Evolutionary conservation across 2,797 vertebrate genomes (phyloP).

Genomic region (Chaetophractus vellerosus): DNA sequence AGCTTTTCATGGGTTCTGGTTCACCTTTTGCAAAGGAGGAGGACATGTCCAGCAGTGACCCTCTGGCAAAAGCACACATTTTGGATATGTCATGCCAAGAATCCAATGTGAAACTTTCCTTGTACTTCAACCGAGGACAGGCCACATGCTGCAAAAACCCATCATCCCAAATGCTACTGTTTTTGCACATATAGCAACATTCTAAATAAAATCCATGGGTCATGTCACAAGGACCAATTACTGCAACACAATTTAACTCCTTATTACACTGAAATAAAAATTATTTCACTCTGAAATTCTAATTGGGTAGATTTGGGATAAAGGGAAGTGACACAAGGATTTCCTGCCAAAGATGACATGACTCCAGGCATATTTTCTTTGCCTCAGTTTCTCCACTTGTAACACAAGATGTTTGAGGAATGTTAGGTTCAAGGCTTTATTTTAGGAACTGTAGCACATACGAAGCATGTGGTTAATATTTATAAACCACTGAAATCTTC

Average conservation of each 20-base stretch:
- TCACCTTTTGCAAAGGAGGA: conserved; percentile 13
- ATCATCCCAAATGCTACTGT: background rate
- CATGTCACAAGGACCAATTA: background rate
- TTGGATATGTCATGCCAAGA: background rate
- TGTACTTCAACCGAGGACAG: background rate
- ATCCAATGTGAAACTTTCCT: background rate
- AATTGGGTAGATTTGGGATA: background rate
- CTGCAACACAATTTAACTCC: background rate
- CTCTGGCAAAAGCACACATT: background rate
- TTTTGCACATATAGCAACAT: background rate
- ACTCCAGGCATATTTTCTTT: conserved; percentile 32
- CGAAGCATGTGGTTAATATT: conserved; percentile 65
- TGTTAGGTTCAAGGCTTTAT: conserved; percentile 37
- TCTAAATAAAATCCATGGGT: conserved; percentile 26
- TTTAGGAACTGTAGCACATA: conserved; percentile 23
- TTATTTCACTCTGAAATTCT: background rate
- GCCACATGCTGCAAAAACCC: background rate
- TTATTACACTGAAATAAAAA: conserved; percentile 1
- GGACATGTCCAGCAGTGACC: background rate
- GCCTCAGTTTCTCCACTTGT: conserved; percentile 57
- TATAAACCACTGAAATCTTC: conserved; percentile 75
- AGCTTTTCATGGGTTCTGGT: conserved; percentile 50
- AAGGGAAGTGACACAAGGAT: background rate
- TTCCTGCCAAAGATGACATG: background rate
- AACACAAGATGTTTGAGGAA: conserved; percentile 47